phyloP scores from a whole-genome alignment of 2,888 invertebrate species.

The Scaptomyza caliginosa region DNA sequence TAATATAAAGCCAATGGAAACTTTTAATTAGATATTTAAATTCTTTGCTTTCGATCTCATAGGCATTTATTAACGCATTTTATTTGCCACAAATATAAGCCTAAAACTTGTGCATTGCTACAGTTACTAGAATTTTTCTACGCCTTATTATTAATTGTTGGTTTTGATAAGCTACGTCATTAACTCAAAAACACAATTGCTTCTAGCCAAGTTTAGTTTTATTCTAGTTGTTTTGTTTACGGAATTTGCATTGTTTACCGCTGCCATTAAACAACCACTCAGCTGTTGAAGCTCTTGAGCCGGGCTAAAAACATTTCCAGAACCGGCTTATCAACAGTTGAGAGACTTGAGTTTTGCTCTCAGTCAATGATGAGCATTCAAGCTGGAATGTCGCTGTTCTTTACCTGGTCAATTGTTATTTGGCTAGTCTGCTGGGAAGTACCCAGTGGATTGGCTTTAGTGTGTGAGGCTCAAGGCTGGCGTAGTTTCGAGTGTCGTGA shows the following conservation, averaged over 20 bases:
- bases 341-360: constrained; percentile 4
- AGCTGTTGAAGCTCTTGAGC: constrained; percentile 37
- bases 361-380: constrained; percentile 46
- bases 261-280: constrained; percentile 22
- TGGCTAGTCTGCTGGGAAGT: constrained; percentile 32
- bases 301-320: not conserved
- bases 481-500: constrained; percentile 56
- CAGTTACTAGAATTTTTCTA: not conserved
- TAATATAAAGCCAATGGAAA: not conserved
- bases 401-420: constrained; percentile 24
- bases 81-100: too few relatives aligned
- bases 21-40: not conserved
- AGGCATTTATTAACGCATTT: not conserved
- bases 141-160: not conserved
- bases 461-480: constrained; percentile 39
- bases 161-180: not conserved
- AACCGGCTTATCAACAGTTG: constrained; percentile 60
- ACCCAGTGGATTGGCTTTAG: constrained; percentile 3
- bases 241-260: constrained; percentile 16
- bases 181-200: not conserved
- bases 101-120: too few relatives aligned
- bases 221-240: not conserved
- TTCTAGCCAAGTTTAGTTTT: not conserved
- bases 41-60: too few relatives aligned
- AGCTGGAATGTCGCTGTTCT: constrained; percentile 51